Evolutionary conservation across 2,888 invertebrate species (phyloP).

Genomic region (Euproctis similis): DNA sequence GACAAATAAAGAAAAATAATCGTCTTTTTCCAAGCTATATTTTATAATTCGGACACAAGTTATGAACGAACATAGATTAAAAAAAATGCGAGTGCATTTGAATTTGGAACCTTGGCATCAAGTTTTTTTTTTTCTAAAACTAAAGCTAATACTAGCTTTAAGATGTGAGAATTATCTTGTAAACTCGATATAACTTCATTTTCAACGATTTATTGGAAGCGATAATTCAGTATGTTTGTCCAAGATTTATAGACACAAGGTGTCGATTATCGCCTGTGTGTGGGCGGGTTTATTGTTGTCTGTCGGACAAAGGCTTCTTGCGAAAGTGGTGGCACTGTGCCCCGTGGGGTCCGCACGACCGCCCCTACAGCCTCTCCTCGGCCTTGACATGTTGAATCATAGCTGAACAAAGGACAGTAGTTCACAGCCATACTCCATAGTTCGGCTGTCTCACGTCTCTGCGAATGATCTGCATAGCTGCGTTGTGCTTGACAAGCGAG

Average conservation of each 20-base stretch:
- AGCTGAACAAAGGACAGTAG: conserved; percentile 17
- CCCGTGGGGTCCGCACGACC: conserved; percentile 17
- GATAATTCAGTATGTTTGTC: conserved; percentile 33
- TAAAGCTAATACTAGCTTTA: no score
- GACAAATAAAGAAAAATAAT: no score
- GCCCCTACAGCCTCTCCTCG: no score
- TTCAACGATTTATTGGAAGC: conserved; percentile 21
- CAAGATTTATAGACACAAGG: conserved; percentile 31
- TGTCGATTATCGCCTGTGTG: conserved; percentile 29
- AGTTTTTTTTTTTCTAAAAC: no score
- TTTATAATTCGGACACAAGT: no score
- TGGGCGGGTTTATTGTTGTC: conserved; percentile 25
- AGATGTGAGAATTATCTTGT: no score
- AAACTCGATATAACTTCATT: no score
- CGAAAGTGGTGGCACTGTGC: conserved; percentile 35
- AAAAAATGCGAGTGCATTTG: no score
- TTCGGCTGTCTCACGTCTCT: conserved; percentile 2
- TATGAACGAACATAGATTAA: no score
- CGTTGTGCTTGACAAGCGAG: not conserved
- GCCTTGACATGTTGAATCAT: conserved; percentile 43
- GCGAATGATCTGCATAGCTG: not conserved
- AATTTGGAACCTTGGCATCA: no score
- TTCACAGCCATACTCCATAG: conserved; percentile 3
- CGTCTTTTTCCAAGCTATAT: no score
- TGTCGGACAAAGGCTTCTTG: conserved; percentile 34